Base-by-base conservation (phyloP, 2,888 invertebrate genomes). In the Himalopsyche kuldschensis region DNA sequence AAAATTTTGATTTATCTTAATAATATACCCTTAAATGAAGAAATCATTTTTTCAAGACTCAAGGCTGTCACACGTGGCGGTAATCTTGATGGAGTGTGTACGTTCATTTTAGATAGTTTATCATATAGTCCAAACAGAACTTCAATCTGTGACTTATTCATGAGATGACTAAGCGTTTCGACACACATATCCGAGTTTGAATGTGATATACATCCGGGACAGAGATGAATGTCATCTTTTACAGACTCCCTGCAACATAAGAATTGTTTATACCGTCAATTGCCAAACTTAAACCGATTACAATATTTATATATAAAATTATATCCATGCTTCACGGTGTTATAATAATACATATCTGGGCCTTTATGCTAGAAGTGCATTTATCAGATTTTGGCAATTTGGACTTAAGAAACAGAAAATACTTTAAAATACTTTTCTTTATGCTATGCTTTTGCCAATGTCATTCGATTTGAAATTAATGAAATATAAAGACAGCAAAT, bases 51-150 rank as follows among this genome's bases (percentile, higher is more conserved):
- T 87, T 92, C 92, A 15, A 92, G 88, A 79, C 90, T 92, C 85
- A 92, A 91, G 1, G 91, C 90, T 0, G 92, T 92, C 30, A 92
- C 91, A 86, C 91, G 91, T 78, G 91, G 81, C 55, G 91, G 87
- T 1, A 89, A 89, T 85, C 91, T 91, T 0, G 90, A 89, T 24
- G 91, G 90, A 0, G 91, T 91, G n/a, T 90, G 89, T 0, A 91
- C 89, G 27, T 91, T 90, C 2, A 92, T 88, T 85, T 90, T 91
- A 0, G 90, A 90, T 79, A 92, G 85, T 82, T 91, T 91, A 84
- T 91, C 91, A 87, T 92, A 91, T 0, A 92, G 87, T 80, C 91
- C 91, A 55, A 92, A 89, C 90, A 92, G 90, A 4, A 92, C 91
- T 86, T 93, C 92, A 82, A 91, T 91, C 86, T 92, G 91, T 0